Base-by-base conservation (phyloP, 37 sponge, comb jelly and placozoan genomes). In the Petrosia ficiformis region DNA sequence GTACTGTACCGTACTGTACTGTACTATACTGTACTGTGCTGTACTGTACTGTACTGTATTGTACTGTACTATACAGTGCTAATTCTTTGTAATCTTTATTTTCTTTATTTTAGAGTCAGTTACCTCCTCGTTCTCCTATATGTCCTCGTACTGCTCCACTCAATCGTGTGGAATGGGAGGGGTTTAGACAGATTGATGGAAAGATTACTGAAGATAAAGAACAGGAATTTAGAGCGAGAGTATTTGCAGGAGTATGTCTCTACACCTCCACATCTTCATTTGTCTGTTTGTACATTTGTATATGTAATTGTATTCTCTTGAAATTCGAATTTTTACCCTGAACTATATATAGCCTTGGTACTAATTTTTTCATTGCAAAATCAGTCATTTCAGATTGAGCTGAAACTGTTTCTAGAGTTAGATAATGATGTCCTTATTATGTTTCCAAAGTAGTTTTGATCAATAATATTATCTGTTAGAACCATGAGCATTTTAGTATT, bases 161-260 rank as follows among this genome's bases (percentile, higher is more conserved):
- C 35, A 76, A 67, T 3, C 35, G 67, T 32, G 87, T 73, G 16
- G 96, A 92, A 41, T 95, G 96, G 96, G 89, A 91, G 82, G 25
- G 59, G 1, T 84, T 79, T 64, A 63, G 92, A 52, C 80, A 91
- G 32, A 48, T 48, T 25, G 70, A 78, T 54, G 96, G 96, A 26
- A 71, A 78, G 26, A 82, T 93, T 64, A 67, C 54, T 0, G 33
- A 44, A 16, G 59, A 59, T 0, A 67, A 88, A 35, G 78, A 82
- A 42, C 19, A 32, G 57, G 65, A 57, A n/a, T 86, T 95, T 63
- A 68, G 78, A 48, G 87, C 73, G 24, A 77, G 79, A 75, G 87
- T 92, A 5, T 92, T 89, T 37, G 54, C 57, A 26, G 96, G 96
- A 71, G 95, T 95, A 34, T 81, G 89, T 57, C 3, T 48, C 54